A percentile compares a stretch with the other conserved stretches of the same genome.
These are phyloP conservation scores for Probaryconus sp. DNA, from an alignment of 1,140 invertebrate species.

Conservation along the genomic window DNA sequence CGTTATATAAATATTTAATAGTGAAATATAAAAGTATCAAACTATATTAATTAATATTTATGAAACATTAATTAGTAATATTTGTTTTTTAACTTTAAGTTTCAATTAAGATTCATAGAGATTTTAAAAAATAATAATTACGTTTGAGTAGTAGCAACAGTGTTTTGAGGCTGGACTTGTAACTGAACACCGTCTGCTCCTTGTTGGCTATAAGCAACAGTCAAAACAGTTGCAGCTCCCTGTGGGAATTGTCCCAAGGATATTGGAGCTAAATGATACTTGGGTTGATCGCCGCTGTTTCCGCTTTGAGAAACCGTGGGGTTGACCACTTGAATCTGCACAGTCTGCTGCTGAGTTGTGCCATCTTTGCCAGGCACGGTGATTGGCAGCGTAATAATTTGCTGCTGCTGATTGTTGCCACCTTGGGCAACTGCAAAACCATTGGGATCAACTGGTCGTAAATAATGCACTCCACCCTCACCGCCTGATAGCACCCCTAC, in stretches of 20 bases:
- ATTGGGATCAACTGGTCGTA: constrained; percentile 83
- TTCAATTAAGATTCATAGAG: too few species aligned
- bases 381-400: constrained; percentile 86
- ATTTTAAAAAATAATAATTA: too few species aligned
- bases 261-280: constrained; percentile 84
- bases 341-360: constrained; percentile 83
- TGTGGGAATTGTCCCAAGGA: constrained; percentile 79
- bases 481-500: constrained; percentile 80
- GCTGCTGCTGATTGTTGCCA: constrained; percentile 78
- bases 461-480: constrained; percentile 86
- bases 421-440: constrained; percentile 76
- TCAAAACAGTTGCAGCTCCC: constrained; percentile 83
- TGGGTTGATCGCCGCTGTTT: constrained; percentile 80
- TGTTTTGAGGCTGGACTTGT: constrained; percentile 77
- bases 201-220: constrained; percentile 83
- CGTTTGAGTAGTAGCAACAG: constrained; percentile 77
- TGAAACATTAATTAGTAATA: too few species aligned
- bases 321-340: constrained; percentile 87
- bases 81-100: too few species aligned
- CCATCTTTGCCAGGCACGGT: constrained; percentile 87
- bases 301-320: constrained; percentile 79
- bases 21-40: too few species aligned
- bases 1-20: too few species aligned
- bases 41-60: too few species aligned
- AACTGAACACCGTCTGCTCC: constrained; percentile 80